Conservation (phyloP, 2,888 invertebrate species). For the Apomyelois bistriatella region DNA sequence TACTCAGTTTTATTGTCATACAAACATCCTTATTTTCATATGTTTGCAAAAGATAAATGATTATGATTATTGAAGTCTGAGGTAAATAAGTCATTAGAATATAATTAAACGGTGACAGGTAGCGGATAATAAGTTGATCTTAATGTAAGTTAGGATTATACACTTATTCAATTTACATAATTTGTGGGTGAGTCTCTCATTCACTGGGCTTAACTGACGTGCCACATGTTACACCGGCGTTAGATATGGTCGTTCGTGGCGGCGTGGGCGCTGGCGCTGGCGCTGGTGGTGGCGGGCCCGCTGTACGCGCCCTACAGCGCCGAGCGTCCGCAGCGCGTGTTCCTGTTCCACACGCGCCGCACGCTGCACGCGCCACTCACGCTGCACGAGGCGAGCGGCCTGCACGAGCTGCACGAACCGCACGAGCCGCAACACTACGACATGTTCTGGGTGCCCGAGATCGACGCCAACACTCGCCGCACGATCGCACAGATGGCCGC, state of each 20-base stretch:
- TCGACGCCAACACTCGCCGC: slow-evolving; percentile 70
- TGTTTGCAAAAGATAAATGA: no score
- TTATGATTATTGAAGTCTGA: no score
- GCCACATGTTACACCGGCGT: no score
- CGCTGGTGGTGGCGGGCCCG: slow-evolving; percentile 79
- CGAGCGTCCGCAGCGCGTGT: slow-evolving; percentile 52
- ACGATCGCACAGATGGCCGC: slow-evolving; percentile 59
- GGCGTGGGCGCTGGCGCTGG: slow-evolving; percentile 14
- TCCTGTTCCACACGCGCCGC: slow-evolving; percentile 63
- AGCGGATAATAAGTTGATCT: no score
- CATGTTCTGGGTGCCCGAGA: slow-evolving; percentile 49
- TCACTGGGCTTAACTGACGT: no score
- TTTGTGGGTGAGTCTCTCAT: no score
- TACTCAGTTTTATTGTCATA: no score
- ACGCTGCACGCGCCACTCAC: slow-evolving; percentile 31
- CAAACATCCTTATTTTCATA: no score
- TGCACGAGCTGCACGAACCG: not conserved
- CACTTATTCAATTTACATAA: no score
- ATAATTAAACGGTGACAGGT: no score
- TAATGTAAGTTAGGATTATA: no score
- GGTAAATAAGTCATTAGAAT: no score
- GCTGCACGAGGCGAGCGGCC: slow-evolving; percentile 44
- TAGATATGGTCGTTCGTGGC: not conserved
- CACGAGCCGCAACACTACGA: slow-evolving; percentile 1
- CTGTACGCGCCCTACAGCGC: slow-evolving; percentile 53